Base-by-base conservation (phyloP, 2,888 invertebrate genomes). In the Nemurella pictetii region DNA sequence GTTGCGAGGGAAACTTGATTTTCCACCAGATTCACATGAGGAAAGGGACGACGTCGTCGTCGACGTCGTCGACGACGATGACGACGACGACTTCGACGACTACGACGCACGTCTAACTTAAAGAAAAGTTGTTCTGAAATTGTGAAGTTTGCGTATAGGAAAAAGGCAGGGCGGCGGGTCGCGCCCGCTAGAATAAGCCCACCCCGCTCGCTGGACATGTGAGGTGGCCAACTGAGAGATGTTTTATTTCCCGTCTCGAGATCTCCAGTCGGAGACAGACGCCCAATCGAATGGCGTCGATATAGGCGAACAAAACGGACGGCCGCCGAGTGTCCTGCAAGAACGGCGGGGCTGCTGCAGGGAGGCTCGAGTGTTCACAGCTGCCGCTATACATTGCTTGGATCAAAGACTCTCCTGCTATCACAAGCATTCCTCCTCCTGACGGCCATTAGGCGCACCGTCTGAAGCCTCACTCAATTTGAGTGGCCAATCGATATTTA, bases 11-110 rank as follows among this genome's bases (percentile, higher is more conserved):
- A 30, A 30, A 78, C 30, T 78, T 78, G 78, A 78, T 78, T 78
- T 78, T 78, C 78, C 78, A 78, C 78, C 78, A 78, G 78, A 78
- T 78, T 28, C 78, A 78, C 78, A 78, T n/a, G 20, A n/a, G 78
- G 28, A 78, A 78, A 78, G 28, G 20, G 55, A 55, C 15, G 32
- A 32, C 4, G 32, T 5, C 15, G 32, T 5, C 4, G 32, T 5
- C 9, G 32, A 32, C 32, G 32, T 32, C 32, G 32, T 32, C 32
- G 32, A 32, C 32, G 32, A 32, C 32, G 32, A 32, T 9, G 32
- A 32, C 32, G 55, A 55, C 55, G 55, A 55, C 55, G 55, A 15
- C 55, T 7, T 20, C 55, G 55, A 55, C 55, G 55, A 55, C 55
- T 55, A 55, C 55, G 55, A 55, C 55, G 55, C 55, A 55, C 55